Conservation (phyloP, 2,888 invertebrate species). For the Stenotaenia linearis region DNA sequence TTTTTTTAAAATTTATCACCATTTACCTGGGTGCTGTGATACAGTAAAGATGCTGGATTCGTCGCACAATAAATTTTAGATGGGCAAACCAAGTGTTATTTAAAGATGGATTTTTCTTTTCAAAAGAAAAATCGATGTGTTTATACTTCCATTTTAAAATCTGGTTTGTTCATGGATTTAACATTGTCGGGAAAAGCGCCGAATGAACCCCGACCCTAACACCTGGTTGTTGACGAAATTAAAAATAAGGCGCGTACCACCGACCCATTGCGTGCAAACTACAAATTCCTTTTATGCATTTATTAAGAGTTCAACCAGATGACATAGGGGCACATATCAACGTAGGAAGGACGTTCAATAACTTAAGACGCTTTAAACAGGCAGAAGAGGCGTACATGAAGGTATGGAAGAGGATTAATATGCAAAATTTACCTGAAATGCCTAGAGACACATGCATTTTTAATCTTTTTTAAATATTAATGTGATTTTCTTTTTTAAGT, state of each 20-base stretch:
- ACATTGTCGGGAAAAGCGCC: too few species aligned
- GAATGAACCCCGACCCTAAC: not conserved
- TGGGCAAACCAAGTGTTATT: too few species aligned
- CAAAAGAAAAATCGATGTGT: too few species aligned
- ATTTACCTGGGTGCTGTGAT: not conserved
- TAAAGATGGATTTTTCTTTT: too few species aligned
- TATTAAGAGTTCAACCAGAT: constrained; percentile 73
- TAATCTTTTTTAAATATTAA: too few species aligned
- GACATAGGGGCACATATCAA: constrained; percentile 97
- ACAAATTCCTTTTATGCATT: not conserved
- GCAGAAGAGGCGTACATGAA: constrained; percentile 88
- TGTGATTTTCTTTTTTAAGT: too few species aligned
- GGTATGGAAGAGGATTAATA: constrained; percentile 46
- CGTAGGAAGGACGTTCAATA: constrained; percentile 90
- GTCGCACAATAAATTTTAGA: too few species aligned
- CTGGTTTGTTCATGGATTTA: not conserved
- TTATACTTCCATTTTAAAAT: not conserved
- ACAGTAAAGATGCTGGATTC: too few species aligned
- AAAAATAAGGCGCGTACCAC: not conserved
- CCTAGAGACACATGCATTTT: too few species aligned
- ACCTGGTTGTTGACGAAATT: not conserved
- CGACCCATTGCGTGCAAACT: not conserved
- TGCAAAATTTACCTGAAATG: too few species aligned
- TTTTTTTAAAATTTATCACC: not conserved
- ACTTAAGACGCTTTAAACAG: constrained; percentile 76